Evolutionary conservation across 30 jellyfish, hydroid and myxozoan genomes (phyloP).

Genomic region (Aurelia aurita): DNA sequence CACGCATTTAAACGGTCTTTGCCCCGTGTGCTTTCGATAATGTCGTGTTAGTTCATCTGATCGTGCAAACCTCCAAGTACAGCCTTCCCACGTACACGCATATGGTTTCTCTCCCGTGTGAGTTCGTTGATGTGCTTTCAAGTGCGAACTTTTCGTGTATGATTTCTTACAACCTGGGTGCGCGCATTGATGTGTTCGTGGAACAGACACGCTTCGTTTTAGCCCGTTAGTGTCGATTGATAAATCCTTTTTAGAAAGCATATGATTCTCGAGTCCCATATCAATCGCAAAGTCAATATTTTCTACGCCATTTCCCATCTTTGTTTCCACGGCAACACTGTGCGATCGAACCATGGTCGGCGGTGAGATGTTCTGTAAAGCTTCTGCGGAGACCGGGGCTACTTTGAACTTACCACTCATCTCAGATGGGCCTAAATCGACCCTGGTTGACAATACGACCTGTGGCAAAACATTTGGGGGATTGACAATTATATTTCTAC

Average conservation of each 20-base stretch:
- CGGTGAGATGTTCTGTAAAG: slow-evolving; percentile 34
- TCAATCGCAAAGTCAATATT: slow-evolving; percentile 31
- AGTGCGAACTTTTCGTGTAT: slow-evolving; percentile 95
- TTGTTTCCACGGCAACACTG: slow-evolving; percentile 25
- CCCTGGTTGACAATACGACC: slow-evolving; percentile 45
- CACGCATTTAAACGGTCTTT: slow-evolving; percentile 92
- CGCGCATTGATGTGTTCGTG: slow-evolving; percentile 92
- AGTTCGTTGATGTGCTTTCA: slow-evolving; percentile 97
- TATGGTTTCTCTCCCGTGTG: slow-evolving; percentile 99
- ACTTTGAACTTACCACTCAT: slow-evolving; percentile 71
- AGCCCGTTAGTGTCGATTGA: slow-evolving; percentile 24
- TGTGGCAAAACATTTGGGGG: slow-evolving; percentile 68
- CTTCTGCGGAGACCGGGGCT: slow-evolving; percentile 40
- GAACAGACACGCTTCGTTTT: slow-evolving; percentile 79
- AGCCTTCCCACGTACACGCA: slow-evolving; percentile 98
- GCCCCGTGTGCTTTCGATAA: slow-evolving; percentile 97
- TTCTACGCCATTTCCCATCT: slow-evolving; percentile 46
- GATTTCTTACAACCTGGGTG: slow-evolving; percentile 98
- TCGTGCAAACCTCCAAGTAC: slow-evolving; percentile 99
- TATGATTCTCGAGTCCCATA: slow-evolving; percentile 41
- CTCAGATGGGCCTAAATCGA: slow-evolving; percentile 66
- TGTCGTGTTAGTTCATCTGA: slow-evolving; percentile 99
- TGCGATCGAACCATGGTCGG: slow-evolving; percentile 35
- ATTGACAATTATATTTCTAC: slow-evolving; percentile 63
- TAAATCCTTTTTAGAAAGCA: slow-evolving; percentile 27